Base-by-base conservation (phyloP, 2,797 vertebrate species). In the Prionace glauca region DNA sequence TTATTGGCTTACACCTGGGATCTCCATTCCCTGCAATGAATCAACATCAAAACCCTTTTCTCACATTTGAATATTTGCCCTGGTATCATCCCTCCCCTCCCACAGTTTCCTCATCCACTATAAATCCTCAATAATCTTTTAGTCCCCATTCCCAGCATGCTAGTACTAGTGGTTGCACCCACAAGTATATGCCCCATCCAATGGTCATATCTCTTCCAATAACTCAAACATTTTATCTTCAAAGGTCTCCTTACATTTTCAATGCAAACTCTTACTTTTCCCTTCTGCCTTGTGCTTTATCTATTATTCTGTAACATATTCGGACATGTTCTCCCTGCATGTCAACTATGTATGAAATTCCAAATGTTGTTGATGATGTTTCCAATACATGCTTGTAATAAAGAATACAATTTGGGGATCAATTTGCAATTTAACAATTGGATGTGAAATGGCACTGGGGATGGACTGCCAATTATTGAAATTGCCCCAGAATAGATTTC, bases 51-150 rank as follows among this genome's bases (percentile, higher is more conserved):
- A 20, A 50, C 0, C 84, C 41, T 86, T 22, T 95, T 45, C 65
- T 2, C 96, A 50, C 26, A 69, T 95, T 96, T 95, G 96, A 96
- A 96, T 96, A 96, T 95, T n/a, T 67, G 56, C 74, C 87, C 65
- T 81, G 95, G 96, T 95, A 95, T 96, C 87, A 56, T 5, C 32
- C 88, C 79, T 36, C n/a, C 18, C 95, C 96, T 95, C 91, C 96
- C 96, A 95, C 96, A 79, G 18, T 96, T 45, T 32, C 88, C 67
- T 95, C 95, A 8, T 95, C 84, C 62, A 95, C n/a, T 56, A 96
- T 60, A 22, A 86, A 92, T 93, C 1, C 65, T 95, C 96, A 41
- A 22, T 45, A 22, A 50, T 26, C n/a, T 1, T 86, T 10, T 20
- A 86, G 36, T 79, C 77, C 36, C 32, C 77, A 81, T 50, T 41